These are phyloP conservation scores for Phoenoteleia sp. DNA, from an alignment of 2,888 invertebrate genomes.

Conservation along the genomic window DNA sequence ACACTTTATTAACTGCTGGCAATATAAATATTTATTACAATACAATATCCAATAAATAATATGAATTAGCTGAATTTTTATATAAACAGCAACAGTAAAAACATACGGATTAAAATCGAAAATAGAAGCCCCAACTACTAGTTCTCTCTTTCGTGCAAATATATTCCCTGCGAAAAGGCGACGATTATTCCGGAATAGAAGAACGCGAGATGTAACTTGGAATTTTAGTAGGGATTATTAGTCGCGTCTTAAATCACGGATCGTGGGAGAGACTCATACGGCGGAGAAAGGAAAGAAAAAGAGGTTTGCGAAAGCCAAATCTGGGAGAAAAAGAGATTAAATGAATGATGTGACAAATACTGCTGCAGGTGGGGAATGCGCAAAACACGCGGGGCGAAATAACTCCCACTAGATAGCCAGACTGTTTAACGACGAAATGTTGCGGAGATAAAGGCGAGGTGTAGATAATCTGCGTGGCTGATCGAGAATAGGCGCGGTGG, in stretches of 20 bases:
- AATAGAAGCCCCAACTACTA: constrained; percentile 58
- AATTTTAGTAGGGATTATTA: constrained; percentile 67
- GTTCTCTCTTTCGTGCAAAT: constrained; percentile 37
- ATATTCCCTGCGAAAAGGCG: constrained; percentile 14
- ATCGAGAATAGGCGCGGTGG: constrained; percentile 59
- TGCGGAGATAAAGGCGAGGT: constrained; percentile 48
- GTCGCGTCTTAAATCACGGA: constrained; percentile 67
- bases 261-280: constrained; percentile 70
- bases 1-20: neutral
- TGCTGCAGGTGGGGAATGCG: constrained; percentile 63
- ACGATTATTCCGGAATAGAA: constrained; percentile 52
- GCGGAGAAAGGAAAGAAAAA: constrained; percentile 6
- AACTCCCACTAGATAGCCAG: constrained; percentile 66
- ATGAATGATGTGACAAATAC: constrained; percentile 69
- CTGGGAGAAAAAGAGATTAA: constrained; percentile 28
- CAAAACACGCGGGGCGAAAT: constrained; percentile 59
- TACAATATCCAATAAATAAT: constrained; percentile 20
- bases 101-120: constrained; percentile 59
- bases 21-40: neutral
- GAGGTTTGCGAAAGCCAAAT: constrained; percentile 11
- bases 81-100: constrained; percentile 16
- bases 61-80: neutral
- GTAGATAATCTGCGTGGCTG: constrained; percentile 69
- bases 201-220: constrained; percentile 46
- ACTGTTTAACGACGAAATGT: constrained; percentile 61